Conservation (phyloP, 2,888 invertebrate genomes). For the Apomyelois bistriatella region DNA sequence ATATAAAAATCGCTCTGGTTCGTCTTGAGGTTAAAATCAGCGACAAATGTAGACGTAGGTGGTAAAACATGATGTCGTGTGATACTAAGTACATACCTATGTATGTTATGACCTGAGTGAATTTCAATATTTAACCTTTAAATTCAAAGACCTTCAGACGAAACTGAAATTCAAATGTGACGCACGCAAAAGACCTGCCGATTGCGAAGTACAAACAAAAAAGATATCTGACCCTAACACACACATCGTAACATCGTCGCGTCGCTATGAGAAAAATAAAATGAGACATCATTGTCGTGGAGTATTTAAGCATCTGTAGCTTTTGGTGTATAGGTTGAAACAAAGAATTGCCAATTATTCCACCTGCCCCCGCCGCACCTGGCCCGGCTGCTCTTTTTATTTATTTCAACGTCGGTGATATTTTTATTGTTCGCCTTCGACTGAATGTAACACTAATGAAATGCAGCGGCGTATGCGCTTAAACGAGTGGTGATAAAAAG, state of each 20-base stretch:
- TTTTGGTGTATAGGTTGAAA: constrained; percentile 62
- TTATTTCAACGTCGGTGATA: constrained; percentile 75
- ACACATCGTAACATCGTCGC: constrained; percentile 1
- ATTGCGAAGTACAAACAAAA: neutral
- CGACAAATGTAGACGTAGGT: too few relatives aligned
- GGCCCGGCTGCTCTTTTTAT: constrained; percentile 75
- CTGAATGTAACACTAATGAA: constrained; percentile 54
- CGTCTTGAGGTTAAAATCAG: too few relatives aligned
- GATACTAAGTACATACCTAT: too few relatives aligned
- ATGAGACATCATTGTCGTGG: constrained; percentile 51
- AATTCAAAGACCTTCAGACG: neutral
- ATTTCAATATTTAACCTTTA: too few relatives aligned
- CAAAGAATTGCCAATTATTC: constrained; percentile 79
- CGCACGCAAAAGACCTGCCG: constrained; percentile 8
- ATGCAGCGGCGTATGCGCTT: constrained; percentile 42
- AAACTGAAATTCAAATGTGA: neutral
- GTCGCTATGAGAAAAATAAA: constrained; percentile 32
- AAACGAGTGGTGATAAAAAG: constrained; percentile 22
- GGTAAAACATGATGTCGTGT: too few relatives aligned
- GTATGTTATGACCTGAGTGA: too few relatives aligned
- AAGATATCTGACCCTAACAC: constrained; percentile 14
- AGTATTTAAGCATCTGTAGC: constrained; percentile 57
- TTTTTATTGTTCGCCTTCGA: constrained; percentile 72
- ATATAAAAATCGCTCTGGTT: too few relatives aligned
- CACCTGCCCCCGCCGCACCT: constrained; percentile 76